These are phyloP conservation scores for Telmatochromis sp. DNA, from an alignment of 2,113 vertebrate genomes.

Conservation along the genomic window DNA sequence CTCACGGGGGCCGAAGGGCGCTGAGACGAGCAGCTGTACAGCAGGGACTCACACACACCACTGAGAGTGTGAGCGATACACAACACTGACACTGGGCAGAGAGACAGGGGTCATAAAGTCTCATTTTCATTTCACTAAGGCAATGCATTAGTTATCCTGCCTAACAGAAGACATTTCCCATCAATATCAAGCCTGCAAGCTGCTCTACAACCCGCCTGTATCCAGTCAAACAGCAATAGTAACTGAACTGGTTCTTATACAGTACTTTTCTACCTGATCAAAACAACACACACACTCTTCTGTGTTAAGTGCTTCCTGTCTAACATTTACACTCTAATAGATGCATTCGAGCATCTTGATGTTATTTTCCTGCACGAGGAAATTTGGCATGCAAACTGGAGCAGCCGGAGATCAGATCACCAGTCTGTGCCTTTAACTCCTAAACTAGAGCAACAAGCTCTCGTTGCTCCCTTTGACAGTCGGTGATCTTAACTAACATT, in stretches of 20 bases:
- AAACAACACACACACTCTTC: rapidly evolving
- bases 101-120: background rate
- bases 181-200: background rate
- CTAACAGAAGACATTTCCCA: background rate
- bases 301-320: background rate
- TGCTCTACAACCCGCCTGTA: background rate
- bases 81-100: background rate
- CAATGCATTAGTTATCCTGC: rapidly evolving
- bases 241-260: background rate
- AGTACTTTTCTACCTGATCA: background rate
- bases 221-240: rapidly evolving
- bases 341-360: background rate
- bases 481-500: background rate
- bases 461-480: background rate
- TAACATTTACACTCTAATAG: background rate
- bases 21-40: constrained; percentile 23
- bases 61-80: constrained; percentile 31
- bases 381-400: background rate
- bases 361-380: background rate
- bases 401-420: background rate
- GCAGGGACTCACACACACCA: background rate
- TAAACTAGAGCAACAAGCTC: background rate
- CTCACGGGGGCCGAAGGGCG: background rate
- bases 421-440: background rate
- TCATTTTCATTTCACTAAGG: background rate